phyloP scores from a whole-genome alignment of 2,888 invertebrate species.

The Melitaea athalia region DNA sequence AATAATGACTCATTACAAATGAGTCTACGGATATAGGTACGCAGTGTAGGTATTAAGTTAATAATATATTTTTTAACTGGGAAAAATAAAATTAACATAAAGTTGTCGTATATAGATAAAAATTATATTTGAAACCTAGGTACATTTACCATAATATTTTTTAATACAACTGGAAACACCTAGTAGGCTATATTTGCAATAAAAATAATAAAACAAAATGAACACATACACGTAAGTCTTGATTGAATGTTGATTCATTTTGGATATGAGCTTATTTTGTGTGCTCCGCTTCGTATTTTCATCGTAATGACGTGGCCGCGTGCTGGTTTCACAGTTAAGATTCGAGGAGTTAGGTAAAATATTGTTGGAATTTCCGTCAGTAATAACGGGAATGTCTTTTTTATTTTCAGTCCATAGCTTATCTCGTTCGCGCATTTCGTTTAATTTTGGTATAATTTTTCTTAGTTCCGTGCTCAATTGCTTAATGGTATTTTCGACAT shows the following conservation, averaged over 20 bases:
- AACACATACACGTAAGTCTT: constrained; percentile 42
- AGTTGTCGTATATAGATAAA: too few species aligned
- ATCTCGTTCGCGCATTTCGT: constrained; percentile 75
- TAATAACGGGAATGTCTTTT: constrained; percentile 51
- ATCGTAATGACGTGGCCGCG: constrained; percentile 22
- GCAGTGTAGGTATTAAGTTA: too few species aligned
- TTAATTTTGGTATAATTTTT: constrained; percentile 76
- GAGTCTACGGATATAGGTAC: too few species aligned
- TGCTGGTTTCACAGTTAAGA: constrained; percentile 19
- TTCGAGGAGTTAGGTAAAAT: constrained; percentile 49
- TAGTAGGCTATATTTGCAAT: too few species aligned
- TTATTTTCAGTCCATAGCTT: constrained; percentile 64
- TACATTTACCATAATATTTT: too few species aligned
- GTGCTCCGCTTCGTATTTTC: constrained; percentile 32
- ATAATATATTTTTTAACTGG: too few species aligned
- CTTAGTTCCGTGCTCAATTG: constrained; percentile 74
- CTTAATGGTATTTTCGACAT: constrained; percentile 75
- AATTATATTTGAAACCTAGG: too few species aligned
- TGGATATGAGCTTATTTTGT: constrained; percentile 31
- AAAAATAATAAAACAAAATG: constrained; percentile 2
- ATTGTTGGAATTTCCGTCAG: constrained; percentile 71
- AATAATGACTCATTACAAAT: background rate
- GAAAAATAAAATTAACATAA: too few species aligned
- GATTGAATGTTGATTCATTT: constrained; percentile 32
- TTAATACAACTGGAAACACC: too few species aligned